phyloP scores from a whole-genome alignment of 2,113 vertebrate genomes.

The Lophochroa leadbeateri region DNA sequence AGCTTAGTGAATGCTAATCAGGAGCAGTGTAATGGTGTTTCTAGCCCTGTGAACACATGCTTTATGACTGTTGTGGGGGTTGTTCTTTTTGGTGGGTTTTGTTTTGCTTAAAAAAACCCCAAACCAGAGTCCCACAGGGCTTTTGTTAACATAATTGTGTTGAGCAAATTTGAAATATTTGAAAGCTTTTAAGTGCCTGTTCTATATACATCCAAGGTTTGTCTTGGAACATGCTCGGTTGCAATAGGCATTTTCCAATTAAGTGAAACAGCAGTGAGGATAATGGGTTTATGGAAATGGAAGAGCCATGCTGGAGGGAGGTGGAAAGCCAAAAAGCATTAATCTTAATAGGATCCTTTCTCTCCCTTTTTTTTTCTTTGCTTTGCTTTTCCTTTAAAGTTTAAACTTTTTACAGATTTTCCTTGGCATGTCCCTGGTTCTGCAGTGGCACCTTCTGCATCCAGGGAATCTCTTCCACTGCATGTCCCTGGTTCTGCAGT shows the following conservation, averaged over 20 bases:
- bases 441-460: neutral
- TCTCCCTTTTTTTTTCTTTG: neutral
- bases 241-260: conserved; percentile 57
- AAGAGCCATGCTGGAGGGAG: conserved; percentile 58
- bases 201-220: conserved; percentile 37
- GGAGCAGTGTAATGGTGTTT: conserved; percentile 26
- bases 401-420: neutral
- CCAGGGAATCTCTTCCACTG: neutral
- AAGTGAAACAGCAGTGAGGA: conserved; percentile 59
- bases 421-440: neutral
- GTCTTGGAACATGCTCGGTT: conserved; percentile 22
- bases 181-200: conserved; percentile 61
- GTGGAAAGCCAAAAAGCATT: conserved; percentile 65
- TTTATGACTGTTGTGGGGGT: conserved; percentile 8
- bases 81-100: neutral
- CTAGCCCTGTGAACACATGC: conserved; percentile 26
- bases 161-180: conserved; percentile 66
- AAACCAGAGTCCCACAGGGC: neutral
- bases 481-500: neutral
- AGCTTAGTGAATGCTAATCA: conserved; percentile 58
- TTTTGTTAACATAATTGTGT: conserved; percentile 52
- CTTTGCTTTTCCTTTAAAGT: conserved; percentile 33
- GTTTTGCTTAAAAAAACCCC: neutral
- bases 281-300: conserved; percentile 72
- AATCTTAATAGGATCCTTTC: conserved; percentile 66